Evolutionary conservation across 2,888 invertebrate species (phyloP).

Genomic region (Eubasilissa splendida): DNA sequence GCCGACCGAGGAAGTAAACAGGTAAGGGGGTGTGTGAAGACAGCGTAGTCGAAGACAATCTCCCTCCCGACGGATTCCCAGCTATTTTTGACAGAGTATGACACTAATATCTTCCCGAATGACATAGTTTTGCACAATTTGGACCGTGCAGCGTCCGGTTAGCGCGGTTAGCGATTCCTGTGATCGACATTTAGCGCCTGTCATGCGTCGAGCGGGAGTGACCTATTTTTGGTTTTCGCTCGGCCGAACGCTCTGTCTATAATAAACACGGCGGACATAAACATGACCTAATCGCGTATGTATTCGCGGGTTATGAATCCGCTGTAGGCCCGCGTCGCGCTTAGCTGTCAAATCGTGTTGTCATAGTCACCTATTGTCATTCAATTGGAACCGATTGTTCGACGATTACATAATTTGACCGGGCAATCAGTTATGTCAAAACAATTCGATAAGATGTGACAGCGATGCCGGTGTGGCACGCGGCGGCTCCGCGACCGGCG

Average conservation of each 20-base stretch:
- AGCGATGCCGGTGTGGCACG: background rate
- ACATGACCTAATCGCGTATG: constrained; percentile 49
- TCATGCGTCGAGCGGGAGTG: constrained; percentile 14
- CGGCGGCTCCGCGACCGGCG: no score
- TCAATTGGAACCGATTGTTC: constrained; percentile 1
- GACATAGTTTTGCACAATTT: no score
- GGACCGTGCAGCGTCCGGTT: no score
- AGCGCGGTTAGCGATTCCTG: no score
- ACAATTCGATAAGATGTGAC: constrained; percentile 26
- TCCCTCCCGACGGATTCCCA: no score
- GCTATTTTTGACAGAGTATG: no score
- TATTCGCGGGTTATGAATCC: background rate
- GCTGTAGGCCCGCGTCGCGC: background rate
- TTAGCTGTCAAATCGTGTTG: constrained; percentile 29
- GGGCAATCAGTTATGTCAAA: constrained; percentile 26
- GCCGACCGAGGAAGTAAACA: constrained; percentile 43
- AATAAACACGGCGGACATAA: constrained; percentile 47
- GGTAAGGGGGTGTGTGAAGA: constrained; percentile 31
- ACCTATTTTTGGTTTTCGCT: constrained; percentile 42
- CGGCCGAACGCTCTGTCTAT: constrained; percentile 29
- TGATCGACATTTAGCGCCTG: background rate
- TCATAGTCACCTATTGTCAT: constrained; percentile 8
- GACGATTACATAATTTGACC: constrained; percentile 22
- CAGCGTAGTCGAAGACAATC: no score
- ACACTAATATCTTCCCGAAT: no score